A percentile compares a stretch with the other conserved stretches of the same genome.
Conservation (phyloP, 2,888 invertebrate species). For the Hypolimnas misippus region DNA sequence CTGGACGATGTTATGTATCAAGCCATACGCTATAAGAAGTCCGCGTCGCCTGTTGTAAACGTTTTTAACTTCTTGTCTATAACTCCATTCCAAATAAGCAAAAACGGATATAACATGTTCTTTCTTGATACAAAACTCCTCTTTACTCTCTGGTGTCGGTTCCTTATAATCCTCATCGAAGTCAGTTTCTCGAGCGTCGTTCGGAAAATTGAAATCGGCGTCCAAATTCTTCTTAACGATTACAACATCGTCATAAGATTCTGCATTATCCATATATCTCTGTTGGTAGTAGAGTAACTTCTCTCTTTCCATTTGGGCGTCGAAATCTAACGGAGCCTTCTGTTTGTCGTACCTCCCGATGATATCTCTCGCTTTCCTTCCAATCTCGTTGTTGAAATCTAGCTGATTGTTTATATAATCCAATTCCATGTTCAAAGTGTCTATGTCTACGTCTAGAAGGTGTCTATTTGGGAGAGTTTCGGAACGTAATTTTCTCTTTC, state of each 20-base stretch:
- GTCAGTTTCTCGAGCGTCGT: conserved; percentile 68
- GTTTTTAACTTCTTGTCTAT: conserved; percentile 86
- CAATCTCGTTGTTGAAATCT: conserved; percentile 75
- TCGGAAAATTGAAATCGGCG: conserved; percentile 80
- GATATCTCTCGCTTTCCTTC: conserved; percentile 73
- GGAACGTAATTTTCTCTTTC: conserved; percentile 50
- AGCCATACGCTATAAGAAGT: conserved; percentile 90
- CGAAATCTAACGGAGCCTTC: conserved; percentile 73
- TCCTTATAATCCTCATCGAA: conserved; percentile 78
- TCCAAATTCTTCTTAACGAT: conserved; percentile 80
- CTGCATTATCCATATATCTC: conserved; percentile 70
- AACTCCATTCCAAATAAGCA: conserved; percentile 92
- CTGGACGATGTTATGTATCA: conserved; percentile 91
- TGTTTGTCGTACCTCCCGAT: conserved; percentile 71
- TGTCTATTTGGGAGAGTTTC: conserved; percentile 54
- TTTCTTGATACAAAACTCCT: conserved; percentile 85
- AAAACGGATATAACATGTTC: conserved; percentile 91
- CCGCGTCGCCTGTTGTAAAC: conserved; percentile 86
- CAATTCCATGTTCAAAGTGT: conserved; percentile 72
- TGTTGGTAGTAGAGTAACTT: conserved; percentile 78
- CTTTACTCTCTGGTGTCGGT: conserved; percentile 67
- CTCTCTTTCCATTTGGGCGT: conserved; percentile 81
- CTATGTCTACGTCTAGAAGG: conserved; percentile 70
- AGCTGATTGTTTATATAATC: conserved; percentile 76
- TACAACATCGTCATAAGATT: conserved; percentile 77